These are phyloP conservation scores for Polyommatus icarus DNA, from an alignment of 2,888 invertebrate genomes.

Conservation along the genomic window DNA sequence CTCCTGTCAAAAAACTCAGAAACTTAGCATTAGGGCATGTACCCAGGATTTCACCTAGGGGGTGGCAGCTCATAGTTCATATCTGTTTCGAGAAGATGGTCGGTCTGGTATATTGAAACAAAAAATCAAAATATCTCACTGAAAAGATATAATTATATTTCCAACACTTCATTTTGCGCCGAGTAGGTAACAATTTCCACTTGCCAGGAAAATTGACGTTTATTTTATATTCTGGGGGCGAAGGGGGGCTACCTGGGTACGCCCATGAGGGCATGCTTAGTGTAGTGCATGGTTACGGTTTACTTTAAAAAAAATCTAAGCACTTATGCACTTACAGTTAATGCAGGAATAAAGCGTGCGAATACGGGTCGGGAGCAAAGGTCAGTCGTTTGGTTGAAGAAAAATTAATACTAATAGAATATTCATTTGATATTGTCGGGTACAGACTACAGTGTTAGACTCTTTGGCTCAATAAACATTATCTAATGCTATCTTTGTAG, in stretches of 20 bases:
- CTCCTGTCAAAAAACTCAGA: neutral
- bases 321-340: neutral
- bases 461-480: neutral
- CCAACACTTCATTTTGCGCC: too few relatives aligned
- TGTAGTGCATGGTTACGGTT: neutral
- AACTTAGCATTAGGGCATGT: neutral
- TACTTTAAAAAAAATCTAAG: neutral
- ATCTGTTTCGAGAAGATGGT: too few relatives aligned
- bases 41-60: too few relatives aligned
- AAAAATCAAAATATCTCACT: too few relatives aligned
- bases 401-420: constrained; percentile 27
- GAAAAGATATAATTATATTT: too few relatives aligned
- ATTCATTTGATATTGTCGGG: neutral
- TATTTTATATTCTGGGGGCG: too few relatives aligned
- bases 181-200: too few relatives aligned
- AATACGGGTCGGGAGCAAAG: constrained; percentile 26
- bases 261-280: neutral
- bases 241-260: too few relatives aligned
- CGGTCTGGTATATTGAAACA: too few relatives aligned
- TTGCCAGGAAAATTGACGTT: too few relatives aligned
- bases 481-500: neutral
- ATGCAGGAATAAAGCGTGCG: constrained; percentile 3
- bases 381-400: constrained; percentile 13
- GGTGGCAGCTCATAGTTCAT: too few relatives aligned
- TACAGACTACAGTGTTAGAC: neutral